Conservation (phyloP, 2,113 vertebrate genomes). For the Calonectris borealis region DNA sequence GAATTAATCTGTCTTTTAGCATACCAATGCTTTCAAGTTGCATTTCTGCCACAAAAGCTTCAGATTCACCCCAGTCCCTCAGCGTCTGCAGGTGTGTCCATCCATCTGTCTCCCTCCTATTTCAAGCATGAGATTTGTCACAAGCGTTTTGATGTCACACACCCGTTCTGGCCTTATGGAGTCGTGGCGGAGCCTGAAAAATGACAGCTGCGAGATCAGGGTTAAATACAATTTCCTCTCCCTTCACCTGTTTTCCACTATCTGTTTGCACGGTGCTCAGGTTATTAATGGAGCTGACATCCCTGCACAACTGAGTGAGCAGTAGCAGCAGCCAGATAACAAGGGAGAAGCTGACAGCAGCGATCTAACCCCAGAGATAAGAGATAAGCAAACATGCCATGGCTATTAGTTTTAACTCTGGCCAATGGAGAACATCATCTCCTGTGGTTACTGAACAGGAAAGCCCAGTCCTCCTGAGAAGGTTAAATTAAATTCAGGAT, state of each 20-base stretch:
- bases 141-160: conserved; percentile 42
- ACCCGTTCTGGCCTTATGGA: conserved; percentile 25
- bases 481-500: conserved; percentile 19
- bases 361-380: conserved; percentile 63
- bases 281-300: conserved; percentile 82
- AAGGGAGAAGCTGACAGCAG: conserved; percentile 72
- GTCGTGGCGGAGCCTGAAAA: conserved; percentile 40
- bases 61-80: neutral
- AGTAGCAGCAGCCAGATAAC: conserved; percentile 74
- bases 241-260: conserved; percentile 65
- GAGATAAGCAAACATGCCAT: conserved; percentile 61
- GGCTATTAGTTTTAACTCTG: conserved; percentile 68
- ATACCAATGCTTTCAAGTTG: neutral
- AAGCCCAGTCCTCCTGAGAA: neutral
- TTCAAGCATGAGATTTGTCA: conserved; percentile 49
- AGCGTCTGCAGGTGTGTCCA: neutral
- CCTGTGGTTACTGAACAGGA: neutral
- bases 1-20: neutral
- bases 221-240: conserved; percentile 78
- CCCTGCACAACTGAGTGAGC: conserved; percentile 73
- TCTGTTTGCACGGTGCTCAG: conserved; percentile 58
- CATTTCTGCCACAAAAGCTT: neutral
- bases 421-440: conserved; percentile 35
- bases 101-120: conserved; percentile 20
- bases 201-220: conserved; percentile 68